phyloP scores from a whole-genome alignment of 30 jellyfish, hydroid and myxozoan genomes.

The Rhopilema esculentum region DNA sequence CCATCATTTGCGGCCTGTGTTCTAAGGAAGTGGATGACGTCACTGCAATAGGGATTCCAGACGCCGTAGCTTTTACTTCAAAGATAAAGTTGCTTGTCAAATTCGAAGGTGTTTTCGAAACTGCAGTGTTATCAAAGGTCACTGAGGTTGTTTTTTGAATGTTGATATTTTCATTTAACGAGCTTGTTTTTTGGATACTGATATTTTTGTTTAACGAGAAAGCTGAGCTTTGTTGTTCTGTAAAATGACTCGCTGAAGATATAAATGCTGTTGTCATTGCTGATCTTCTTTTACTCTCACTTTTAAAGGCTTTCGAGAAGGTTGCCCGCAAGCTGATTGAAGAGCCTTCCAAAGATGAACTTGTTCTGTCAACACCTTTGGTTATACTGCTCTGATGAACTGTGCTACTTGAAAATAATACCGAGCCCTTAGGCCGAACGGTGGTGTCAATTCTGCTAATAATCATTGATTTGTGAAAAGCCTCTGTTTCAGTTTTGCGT shows the following conservation, averaged over 20 bases:
- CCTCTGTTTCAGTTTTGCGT: background rate
- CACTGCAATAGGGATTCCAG: background rate
- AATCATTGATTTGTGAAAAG: background rate
- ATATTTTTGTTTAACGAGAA: background rate
- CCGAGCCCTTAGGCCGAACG: background rate
- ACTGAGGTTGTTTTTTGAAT: background rate
- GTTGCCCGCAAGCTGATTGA: background rate
- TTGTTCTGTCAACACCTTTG: background rate
- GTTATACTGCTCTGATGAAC: background rate
- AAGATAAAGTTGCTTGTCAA: background rate
- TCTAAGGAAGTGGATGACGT: background rate
- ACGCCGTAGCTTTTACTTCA: background rate
- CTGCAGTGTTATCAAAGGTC: background rate
- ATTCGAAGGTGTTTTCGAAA: background rate
- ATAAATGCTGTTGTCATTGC: background rate
- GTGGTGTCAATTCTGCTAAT: background rate
- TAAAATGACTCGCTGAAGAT: background rate
- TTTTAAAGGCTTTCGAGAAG: background rate
- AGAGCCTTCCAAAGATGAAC: background rate
- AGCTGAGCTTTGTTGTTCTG: background rate
- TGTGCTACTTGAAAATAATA: background rate
- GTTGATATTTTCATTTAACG: background rate
- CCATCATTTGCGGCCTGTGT: background rate
- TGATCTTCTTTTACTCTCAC: background rate
- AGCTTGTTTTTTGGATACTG: background rate